phyloP scores from a whole-genome alignment of 2,797 vertebrate genomes.

The Sebastes vulpes region DNA sequence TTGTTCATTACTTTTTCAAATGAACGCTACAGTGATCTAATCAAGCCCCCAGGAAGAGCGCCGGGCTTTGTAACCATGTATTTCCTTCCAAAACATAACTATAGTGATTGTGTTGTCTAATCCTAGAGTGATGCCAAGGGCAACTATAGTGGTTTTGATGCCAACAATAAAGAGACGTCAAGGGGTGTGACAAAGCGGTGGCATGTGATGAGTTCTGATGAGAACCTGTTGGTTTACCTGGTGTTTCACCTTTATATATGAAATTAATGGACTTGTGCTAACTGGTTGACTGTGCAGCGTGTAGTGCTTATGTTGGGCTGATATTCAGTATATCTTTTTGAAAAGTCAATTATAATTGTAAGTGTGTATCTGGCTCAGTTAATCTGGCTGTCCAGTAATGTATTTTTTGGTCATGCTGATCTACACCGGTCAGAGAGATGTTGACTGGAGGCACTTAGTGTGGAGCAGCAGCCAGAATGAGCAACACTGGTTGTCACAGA shows the following conservation, averaged over 20 bases:
- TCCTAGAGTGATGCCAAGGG: no score
- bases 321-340: conserved; percentile 14
- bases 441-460: conserved; percentile 61
- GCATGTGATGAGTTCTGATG: not conserved
- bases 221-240: not conserved
- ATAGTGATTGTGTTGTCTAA: not conserved
- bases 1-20: not conserved
- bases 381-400: conserved; percentile 18
- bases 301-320: conserved; percentile 16
- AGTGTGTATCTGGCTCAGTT: conserved; percentile 28
- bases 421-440: conserved; percentile 30
- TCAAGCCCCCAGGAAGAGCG: not conserved
- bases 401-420: conserved; percentile 33
- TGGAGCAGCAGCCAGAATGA: conserved; percentile 64
- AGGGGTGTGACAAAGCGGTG: not conserved
- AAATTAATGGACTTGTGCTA: conserved; percentile 27
- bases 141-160: not conserved
- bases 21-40: not conserved
- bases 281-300: not conserved
- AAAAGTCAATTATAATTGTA: conserved; percentile 35
- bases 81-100: not conserved
- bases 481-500: conserved; percentile 68
- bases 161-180: no score
- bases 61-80: not conserved
- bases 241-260: not conserved